phyloP scores from a whole-genome alignment of 2,888 invertebrate genomes.

The Balanococcus diminutus region DNA sequence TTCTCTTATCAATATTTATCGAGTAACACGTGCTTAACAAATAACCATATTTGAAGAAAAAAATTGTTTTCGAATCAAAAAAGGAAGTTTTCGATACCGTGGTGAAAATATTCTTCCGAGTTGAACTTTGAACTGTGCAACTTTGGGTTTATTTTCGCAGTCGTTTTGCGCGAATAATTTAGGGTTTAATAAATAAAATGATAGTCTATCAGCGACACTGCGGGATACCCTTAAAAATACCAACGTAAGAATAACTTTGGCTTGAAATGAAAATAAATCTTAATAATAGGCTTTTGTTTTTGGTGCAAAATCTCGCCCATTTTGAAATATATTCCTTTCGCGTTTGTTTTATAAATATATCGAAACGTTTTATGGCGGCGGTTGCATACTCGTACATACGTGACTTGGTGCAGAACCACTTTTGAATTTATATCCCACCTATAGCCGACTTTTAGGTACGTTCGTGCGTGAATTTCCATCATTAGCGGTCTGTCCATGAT shows the following conservation, averaged over 20 bases:
- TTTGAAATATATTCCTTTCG: constrained; percentile 35
- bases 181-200: not conserved
- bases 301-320: not conserved
- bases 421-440: constrained; percentile 40
- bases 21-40: constrained; percentile 28
- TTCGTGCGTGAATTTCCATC: constrained; percentile 40
- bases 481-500: not conserved
- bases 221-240: not conserved
- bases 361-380: constrained; percentile 35
- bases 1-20: constrained; percentile 23
- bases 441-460: constrained; percentile 25
- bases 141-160: not conserved
- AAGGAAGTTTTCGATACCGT: not conserved
- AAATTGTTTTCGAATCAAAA: not conserved
- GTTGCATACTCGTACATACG: not conserved
- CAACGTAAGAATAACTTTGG: not conserved
- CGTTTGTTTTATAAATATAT: constrained; percentile 38
- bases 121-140: not conserved
- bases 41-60: not conserved
- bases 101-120: not conserved
- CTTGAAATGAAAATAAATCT: constrained; percentile 9
- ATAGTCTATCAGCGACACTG: not conserved
- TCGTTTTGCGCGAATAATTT: not conserved
- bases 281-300: not conserved
- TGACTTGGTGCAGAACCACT: constrained; percentile 6